phyloP scores from a whole-genome alignment of 2,888 invertebrate genomes.

The Amblyjoppa fuscipennis region DNA sequence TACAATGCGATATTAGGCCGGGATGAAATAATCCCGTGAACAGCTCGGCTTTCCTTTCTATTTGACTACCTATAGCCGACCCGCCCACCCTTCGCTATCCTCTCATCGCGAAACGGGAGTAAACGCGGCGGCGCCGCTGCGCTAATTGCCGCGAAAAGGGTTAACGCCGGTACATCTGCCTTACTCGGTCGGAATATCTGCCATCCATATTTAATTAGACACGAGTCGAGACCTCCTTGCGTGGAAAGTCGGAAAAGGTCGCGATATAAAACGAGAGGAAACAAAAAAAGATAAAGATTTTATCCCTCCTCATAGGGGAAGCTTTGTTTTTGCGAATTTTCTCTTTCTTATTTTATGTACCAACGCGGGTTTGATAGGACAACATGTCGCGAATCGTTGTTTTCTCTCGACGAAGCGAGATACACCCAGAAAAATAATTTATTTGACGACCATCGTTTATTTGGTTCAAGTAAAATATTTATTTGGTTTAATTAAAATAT shows the following conservation, averaged over 20 bases:
- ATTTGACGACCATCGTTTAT: too few relatives aligned
- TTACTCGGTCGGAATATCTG: constrained; percentile 75
- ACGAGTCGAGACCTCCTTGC: constrained; percentile 71
- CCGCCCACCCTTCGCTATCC: constrained; percentile 16
- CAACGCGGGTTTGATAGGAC: too few relatives aligned
- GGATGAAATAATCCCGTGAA: constrained; percentile 82
- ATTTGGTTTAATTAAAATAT: too few relatives aligned
- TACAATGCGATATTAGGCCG: constrained; percentile 82
- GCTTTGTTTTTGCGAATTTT: too few relatives aligned
- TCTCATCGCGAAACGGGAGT: constrained; percentile 79
- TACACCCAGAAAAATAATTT: too few relatives aligned
- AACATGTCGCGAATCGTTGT: too few relatives aligned
- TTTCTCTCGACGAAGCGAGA: too few relatives aligned
- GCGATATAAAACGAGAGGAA: constrained; percentile 6
- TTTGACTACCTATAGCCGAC: not conserved
- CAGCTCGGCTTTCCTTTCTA: constrained; percentile 41
- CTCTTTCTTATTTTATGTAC: too few relatives aligned
- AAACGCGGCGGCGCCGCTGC: constrained; percentile 77
- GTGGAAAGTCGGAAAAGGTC: constrained; percentile 34
- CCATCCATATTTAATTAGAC: constrained; percentile 83
- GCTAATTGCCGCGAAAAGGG: constrained; percentile 83
- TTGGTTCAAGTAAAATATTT: too few relatives aligned
- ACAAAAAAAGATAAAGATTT: not conserved
- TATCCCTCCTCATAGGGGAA: too few relatives aligned
- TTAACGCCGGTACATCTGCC: constrained; percentile 77